Evolutionary conservation across 2,797 vertebrate genomes (phyloP).

Genomic region (Trachops cirrhosus): DNA sequence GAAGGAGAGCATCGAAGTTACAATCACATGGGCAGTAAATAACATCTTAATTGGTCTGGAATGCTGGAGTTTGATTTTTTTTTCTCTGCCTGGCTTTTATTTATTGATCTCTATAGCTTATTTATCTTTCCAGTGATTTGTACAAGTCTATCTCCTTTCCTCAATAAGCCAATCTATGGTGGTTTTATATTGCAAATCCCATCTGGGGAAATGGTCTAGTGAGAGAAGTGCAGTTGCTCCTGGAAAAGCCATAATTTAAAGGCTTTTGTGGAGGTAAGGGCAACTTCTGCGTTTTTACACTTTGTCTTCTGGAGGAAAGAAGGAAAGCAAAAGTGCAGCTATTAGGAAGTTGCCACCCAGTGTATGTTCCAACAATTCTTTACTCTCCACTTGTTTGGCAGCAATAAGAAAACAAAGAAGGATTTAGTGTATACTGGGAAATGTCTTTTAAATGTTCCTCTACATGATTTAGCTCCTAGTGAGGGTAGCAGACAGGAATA

Average conservation of each 20-base stretch:
- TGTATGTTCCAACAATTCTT: constrained; percentile 52
- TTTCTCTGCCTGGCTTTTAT: constrained; percentile 75
- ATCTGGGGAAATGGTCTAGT: constrained; percentile 74
- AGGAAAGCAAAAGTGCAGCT: constrained; percentile 55
- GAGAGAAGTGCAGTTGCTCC: constrained; percentile 68
- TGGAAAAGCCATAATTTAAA: constrained; percentile 78
- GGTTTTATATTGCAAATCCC: constrained; percentile 79
- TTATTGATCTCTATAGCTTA: constrained; percentile 80
- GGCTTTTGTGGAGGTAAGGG: constrained; percentile 64
- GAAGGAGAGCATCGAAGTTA: constrained; percentile 70
- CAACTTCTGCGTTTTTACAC: constrained; percentile 69
- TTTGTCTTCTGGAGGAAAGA: constrained; percentile 68
- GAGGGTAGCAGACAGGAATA: constrained; percentile 6
- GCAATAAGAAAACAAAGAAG: constrained; percentile 64
- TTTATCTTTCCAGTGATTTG: constrained; percentile 80
- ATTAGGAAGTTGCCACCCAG: constrained; percentile 57
- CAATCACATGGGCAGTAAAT: constrained; percentile 79
- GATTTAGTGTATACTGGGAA: constrained; percentile 47
- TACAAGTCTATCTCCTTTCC: constrained; percentile 79
- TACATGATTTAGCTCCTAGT: not conserved
- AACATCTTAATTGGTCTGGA: constrained; percentile 81
- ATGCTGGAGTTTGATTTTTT: constrained; percentile 78
- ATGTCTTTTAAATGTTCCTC: constrained; percentile 55
- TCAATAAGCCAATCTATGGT: constrained; percentile 73
- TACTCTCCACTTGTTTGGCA: constrained; percentile 63